These are phyloP conservation scores for Mongoloraphidia duomilia DNA, from an alignment of 2,888 invertebrate genomes.

Conservation along the genomic window DNA sequence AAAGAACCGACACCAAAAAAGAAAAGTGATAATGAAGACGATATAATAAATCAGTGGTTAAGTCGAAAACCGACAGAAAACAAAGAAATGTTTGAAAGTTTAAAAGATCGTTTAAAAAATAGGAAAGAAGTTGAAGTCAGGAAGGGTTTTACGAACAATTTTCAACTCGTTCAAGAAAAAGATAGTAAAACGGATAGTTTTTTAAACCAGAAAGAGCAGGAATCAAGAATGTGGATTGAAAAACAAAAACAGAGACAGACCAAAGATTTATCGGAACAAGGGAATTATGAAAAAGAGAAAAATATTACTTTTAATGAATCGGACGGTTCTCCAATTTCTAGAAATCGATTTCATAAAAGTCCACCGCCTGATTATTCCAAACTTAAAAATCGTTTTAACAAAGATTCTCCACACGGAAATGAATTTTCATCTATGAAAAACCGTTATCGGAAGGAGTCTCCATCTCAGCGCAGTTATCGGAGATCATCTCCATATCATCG, in stretches of 20 bases:
- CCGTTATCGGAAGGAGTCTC: too few species aligned
- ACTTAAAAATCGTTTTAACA: too few species aligned
- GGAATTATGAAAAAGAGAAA: constrained; percentile 22
- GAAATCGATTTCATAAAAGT: too few species aligned
- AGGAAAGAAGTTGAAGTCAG: constrained; percentile 30
- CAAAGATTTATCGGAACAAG: constrained; percentile 24
- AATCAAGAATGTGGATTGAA: constrained; percentile 26
- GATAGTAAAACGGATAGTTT: constrained; percentile 21
- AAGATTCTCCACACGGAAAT: too few species aligned
- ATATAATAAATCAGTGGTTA: constrained; percentile 34
- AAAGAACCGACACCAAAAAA: constrained; percentile 14
- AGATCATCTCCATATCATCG: constrained; percentile 5
- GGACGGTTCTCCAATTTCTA: too few species aligned
- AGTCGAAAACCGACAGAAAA: constrained; percentile 29
- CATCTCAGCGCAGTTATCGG: too few species aligned
- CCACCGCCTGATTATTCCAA: too few species aligned
- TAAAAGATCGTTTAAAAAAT: constrained; percentile 36
- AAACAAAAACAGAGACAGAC: constrained; percentile 25
- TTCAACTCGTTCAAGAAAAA: constrained; percentile 17
- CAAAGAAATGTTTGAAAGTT: constrained; percentile 32
- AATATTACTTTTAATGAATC: too few species aligned
- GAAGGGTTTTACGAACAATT: too few species aligned
- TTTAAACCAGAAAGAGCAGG: constrained; percentile 22
- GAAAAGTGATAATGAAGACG: constrained; percentile 21
- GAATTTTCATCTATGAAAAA: too few species aligned